Percentiles rank a stretch among this genome's conserved stretches.
Conservation (phyloP, 2,888 invertebrate species). For the Dasysyrphus tricinctus region DNA sequence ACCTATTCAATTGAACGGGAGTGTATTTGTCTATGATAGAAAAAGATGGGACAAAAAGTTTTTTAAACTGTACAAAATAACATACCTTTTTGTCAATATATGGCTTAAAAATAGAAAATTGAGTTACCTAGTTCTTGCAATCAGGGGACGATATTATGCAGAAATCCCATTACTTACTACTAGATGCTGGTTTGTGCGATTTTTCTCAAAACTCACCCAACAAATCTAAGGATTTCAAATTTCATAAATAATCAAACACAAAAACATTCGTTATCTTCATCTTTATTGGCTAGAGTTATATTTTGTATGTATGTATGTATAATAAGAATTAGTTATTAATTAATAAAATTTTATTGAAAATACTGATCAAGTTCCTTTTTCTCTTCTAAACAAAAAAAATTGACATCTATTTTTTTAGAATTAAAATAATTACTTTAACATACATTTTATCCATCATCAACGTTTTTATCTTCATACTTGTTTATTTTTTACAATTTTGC, state of each 20-base stretch:
- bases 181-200: too few species aligned
- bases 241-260: constrained; percentile 2
- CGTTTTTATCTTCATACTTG: constrained; percentile 46
- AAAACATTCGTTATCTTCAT: constrained; percentile 54
- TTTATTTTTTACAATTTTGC: constrained; percentile 42
- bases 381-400: constrained; percentile 40
- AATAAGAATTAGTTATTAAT: constrained; percentile 67
- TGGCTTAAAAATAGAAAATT: too few species aligned
- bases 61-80: too few species aligned
- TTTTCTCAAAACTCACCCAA: too few species aligned
- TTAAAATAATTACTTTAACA: constrained; percentile 39
- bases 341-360: constrained; percentile 63
- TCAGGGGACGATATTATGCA: too few species aligned
- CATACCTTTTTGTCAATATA: too few species aligned
- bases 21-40: too few species aligned
- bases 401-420: constrained; percentile 43
- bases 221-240: too few species aligned
- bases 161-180: too few species aligned
- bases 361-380: constrained; percentile 68
- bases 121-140: too few species aligned
- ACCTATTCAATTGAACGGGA: too few species aligned
- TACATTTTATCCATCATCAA: constrained; percentile 9
- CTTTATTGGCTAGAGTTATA: constrained; percentile 70
- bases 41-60: too few species aligned
- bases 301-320: constrained; percentile 56